A percentile compares a stretch with the other conserved stretches of the same genome.
Conservation (phyloP, 2,797 vertebrate genomes). For the Picus viridis region DNA sequence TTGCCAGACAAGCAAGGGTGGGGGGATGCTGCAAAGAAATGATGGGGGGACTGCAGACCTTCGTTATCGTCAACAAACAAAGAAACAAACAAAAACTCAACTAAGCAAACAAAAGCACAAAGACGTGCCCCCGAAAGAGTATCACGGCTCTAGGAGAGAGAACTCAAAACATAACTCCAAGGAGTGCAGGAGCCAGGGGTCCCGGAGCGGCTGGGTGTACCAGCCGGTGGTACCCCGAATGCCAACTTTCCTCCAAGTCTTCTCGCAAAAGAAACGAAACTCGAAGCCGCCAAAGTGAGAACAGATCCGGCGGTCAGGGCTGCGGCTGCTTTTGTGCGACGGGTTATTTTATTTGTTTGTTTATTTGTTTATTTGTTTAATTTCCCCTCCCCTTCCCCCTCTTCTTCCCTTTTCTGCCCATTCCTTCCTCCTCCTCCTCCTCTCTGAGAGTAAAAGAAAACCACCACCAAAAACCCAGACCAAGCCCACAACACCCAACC, state of each 20-base stretch:
- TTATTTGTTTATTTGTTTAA: slow-evolving; percentile 31
- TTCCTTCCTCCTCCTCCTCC: not conserved
- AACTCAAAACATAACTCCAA: not conserved
- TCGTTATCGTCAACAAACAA: not conserved
- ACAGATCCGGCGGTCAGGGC: not conserved
- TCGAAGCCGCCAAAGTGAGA: not conserved
- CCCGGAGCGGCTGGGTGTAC: too few species aligned
- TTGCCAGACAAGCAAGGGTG: not conserved
- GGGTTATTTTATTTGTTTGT: not conserved
- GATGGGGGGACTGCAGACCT: not conserved
- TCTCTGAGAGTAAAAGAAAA: not conserved
- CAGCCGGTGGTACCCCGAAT: not conserved
- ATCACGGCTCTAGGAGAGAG: not conserved
- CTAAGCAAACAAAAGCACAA: not conserved
- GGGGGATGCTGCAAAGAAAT: not conserved
- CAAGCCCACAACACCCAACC: not conserved
- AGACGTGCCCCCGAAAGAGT: not conserved
- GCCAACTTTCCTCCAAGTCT: not conserved
- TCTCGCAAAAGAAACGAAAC: not conserved
- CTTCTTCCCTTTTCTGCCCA: not conserved
- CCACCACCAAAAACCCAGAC: not conserved
- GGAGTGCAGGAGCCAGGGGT: not conserved
- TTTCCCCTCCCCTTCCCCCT: slow-evolving; percentile 1
- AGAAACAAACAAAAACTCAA: not conserved
- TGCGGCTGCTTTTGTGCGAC: not conserved